Base-by-base conservation (phyloP, 2,113 vertebrate species). In the Chloropsis cyanopogon region DNA sequence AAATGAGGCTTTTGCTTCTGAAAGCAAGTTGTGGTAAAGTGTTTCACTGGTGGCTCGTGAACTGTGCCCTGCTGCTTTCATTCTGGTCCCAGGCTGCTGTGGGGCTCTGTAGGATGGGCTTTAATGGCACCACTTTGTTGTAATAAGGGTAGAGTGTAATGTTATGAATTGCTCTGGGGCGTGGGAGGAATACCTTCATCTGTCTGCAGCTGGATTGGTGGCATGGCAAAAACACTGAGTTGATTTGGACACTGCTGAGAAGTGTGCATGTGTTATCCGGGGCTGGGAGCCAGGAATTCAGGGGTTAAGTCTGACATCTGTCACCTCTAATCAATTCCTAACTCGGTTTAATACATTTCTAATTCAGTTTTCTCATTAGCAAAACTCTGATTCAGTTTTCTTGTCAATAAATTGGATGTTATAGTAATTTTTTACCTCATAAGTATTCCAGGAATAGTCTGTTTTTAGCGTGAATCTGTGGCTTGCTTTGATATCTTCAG, bases 1-100 rank as follows among this genome's bases (percentile, higher is more conserved):
- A 84, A 93, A 93, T 65, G 61, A 79, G 47, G 31, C 53, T 94
- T 96, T 97, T 89, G 31, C 83, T 88, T 96, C 91, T 94, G 88
- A 91, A 75, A 92, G 86, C 61, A 88, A 90, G 87, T 56, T 57
- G 80, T 12, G 33, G n/a, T 82, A 11, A 95, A 86, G 69, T 42
- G 69, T 93, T 96, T 95, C 68, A 93, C 57, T 91, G 88, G 68
- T 66, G 72, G 92, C 65, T 93, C 4, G 2, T 97, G 92, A 88
- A 82, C 95, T 97, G 49, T 94, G 85, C 82, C 83, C 88, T 53
- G 54, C 61, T 85, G 83, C 87, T 88, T 94, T 71, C 59, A 85
- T 77, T 28, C 15, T 94, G 82, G 77, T 90, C 86, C 53, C 53
- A 71, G 19, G 6, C 78, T 86, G 82, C 73, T 52, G 75, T 42